A percentile compares a stretch with the other conserved stretches of the same genome.
phyloP scores from a whole-genome alignment of 1,140 invertebrate species.

The Aphidius ervi region DNA sequence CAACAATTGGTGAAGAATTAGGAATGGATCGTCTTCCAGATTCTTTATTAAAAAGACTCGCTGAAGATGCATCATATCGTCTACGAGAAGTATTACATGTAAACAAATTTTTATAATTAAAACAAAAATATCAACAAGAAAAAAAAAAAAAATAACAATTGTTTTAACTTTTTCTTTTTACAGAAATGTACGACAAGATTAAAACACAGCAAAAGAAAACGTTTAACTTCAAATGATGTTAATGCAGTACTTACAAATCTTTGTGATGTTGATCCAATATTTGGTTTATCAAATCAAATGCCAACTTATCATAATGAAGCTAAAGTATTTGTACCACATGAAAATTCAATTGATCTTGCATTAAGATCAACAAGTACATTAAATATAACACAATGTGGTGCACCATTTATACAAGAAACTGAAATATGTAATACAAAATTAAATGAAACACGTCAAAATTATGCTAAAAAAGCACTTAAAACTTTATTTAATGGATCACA shows the following conservation, averaged over 20 bases:
- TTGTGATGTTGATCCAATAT: constrained; percentile 45
- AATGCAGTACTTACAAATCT: constrained; percentile 48
- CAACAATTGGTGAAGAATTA: constrained; percentile 48
- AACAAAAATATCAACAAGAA: too few species aligned
- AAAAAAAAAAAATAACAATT: not conserved
- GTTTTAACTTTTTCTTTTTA: not conserved
- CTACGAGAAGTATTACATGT: constrained; percentile 50
- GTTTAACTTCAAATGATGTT: constrained; percentile 43
- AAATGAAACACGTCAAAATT: constrained; percentile 44
- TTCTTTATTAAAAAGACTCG: constrained; percentile 41
- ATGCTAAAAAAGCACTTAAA: constrained; percentile 48
- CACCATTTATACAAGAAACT: constrained; percentile 45
- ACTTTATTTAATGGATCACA: constrained; percentile 50
- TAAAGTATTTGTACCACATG: constrained; percentile 46
- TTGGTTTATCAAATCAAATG: constrained; percentile 42
- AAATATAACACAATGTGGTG: constrained; percentile 38
- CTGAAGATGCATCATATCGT: constrained; percentile 50
- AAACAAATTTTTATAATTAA: constrained; percentile 1
- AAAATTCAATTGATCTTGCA: constrained; percentile 41
- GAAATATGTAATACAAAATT: constrained; percentile 44
- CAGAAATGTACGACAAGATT: constrained; percentile 51
- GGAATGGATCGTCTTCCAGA: constrained; percentile 47
- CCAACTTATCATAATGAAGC: constrained; percentile 47
- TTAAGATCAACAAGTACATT: constrained; percentile 40
- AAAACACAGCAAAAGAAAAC: constrained; percentile 45